Evolutionary conservation across 2,113 vertebrate species (phyloP), one percentile per base, ranked within the genome.

Genomic region (Vimba vimba): DNA sequence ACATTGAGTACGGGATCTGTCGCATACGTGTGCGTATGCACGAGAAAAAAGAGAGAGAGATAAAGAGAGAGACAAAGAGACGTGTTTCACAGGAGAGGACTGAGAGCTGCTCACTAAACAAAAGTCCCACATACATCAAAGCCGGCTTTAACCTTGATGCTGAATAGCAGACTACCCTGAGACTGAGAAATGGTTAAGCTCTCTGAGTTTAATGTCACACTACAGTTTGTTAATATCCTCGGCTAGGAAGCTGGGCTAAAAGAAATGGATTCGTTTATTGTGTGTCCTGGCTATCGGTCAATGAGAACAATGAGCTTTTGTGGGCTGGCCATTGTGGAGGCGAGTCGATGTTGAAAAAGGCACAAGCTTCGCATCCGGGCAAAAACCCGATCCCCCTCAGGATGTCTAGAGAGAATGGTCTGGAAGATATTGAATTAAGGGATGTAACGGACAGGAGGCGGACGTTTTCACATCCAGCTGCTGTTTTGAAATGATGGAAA

Each of bases 251-350:
- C 82, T 12, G 19, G 43, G 45, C 62, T 82, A 82, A 82, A 82
- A 82, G 80, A 69, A 82, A 73, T 43, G 82, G 82, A 83, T 83
- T 83, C 21, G 23, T 73, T 83, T 83, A 83, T 83, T 83, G 82
- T 83, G 68, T 83, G 82, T 55, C 50, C 82, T 73, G 82, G 82
- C 50, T 55, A 83, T 73, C 52, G 82, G 82, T 83, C 68, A 73
- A 59, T 59, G 82, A 25, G 82, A 74, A 83, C 82, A 83, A 83
- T 73, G 33, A 73, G 68, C 82, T 59, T 83, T 83, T 83, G 66
- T 83, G 66, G 68, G 66, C 82, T 59, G 82, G 82, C 30, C 33
- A 23, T 21, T 73, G 68, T 73, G 68, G 62, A 4, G 47, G 12
- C 3, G 33, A 59, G 81, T 83, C 68, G 55, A 55, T 83, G 81